These are phyloP conservation scores for Megaceryle alcyon DNA, from an alignment of 2,797 vertebrate genomes.

Conservation along the genomic window DNA sequence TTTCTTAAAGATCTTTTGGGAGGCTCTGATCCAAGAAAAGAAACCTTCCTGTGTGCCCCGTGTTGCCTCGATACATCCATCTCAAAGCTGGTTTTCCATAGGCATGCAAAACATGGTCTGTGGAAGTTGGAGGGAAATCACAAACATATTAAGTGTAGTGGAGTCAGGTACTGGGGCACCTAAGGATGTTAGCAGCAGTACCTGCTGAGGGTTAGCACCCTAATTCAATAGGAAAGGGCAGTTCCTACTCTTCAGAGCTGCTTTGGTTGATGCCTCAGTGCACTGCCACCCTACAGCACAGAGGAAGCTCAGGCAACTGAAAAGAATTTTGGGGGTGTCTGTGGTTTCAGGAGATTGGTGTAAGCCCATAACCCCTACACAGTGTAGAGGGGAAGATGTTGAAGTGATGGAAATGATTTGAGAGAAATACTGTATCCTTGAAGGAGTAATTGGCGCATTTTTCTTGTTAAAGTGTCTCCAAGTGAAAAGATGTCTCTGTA, in stretches of 20 bases:
- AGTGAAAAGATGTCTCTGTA: background rate
- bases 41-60: background rate
- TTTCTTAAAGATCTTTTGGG: background rate
- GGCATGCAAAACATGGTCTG: rapidly evolving
- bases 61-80: background rate
- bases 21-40: background rate
- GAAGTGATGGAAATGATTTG: background rate
- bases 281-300: background rate
- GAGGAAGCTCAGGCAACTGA: background rate
- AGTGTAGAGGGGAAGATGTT: background rate
- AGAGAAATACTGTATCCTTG: background rate
- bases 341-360: background rate
- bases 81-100: background rate
- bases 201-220: background rate
- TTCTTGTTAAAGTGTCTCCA: background rate
- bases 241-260: background rate
- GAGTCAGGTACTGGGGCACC: background rate
- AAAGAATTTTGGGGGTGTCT: background rate
- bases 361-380: background rate
- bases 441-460: background rate
- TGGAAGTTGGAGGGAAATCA: background rate
- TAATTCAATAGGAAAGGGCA: background rate
- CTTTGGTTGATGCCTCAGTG: background rate
- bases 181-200: background rate
- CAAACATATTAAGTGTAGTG: background rate